A percentile compares a stretch with the other conserved stretches of the same genome.
phyloP scores from a whole-genome alignment of 2,797 vertebrate species.

The Clarias fuscus region DNA sequence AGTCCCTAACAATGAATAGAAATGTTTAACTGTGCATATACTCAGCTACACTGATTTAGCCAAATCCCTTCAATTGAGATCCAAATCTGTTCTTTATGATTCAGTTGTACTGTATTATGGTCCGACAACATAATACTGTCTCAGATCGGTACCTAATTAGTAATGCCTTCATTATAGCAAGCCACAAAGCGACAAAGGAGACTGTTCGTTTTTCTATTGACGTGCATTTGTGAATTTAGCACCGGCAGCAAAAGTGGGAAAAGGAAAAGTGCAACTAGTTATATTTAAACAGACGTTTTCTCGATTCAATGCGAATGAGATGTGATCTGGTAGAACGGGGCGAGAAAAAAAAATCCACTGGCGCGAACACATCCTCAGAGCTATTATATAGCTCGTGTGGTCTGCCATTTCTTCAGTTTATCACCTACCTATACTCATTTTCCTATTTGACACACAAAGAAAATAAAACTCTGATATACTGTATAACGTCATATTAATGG shows the following conservation, averaged over 20 bases:
- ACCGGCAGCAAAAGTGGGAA: background rate
- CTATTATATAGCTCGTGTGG: background rate
- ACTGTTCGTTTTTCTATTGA: background rate
- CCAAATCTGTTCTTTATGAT: conserved; percentile 2
- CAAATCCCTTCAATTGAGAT: background rate
- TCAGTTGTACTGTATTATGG: background rate
- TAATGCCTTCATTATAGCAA: background rate
- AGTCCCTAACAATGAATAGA: conserved; percentile 4
- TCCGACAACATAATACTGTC: background rate
- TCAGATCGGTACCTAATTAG: background rate
- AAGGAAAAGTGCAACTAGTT: background rate
- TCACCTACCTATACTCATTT: background rate
- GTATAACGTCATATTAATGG: background rate
- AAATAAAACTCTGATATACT: background rate
- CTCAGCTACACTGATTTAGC: background rate
- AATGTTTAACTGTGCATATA: background rate
- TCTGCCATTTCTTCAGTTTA: background rate
- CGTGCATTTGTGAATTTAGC: background rate
- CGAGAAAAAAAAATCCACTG: background rate
- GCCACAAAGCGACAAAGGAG: background rate
- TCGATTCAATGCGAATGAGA: background rate
- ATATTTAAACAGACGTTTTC: background rate
- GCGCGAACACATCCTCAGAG: background rate
- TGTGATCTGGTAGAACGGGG: background rate
- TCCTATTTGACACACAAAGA: background rate